Percentiles rank a stretch among this genome's conserved stretches.
These are phyloP conservation scores for Zosterops japonicus DNA, from an alignment of 2,113 vertebrate species.

Conservation along the genomic window DNA sequence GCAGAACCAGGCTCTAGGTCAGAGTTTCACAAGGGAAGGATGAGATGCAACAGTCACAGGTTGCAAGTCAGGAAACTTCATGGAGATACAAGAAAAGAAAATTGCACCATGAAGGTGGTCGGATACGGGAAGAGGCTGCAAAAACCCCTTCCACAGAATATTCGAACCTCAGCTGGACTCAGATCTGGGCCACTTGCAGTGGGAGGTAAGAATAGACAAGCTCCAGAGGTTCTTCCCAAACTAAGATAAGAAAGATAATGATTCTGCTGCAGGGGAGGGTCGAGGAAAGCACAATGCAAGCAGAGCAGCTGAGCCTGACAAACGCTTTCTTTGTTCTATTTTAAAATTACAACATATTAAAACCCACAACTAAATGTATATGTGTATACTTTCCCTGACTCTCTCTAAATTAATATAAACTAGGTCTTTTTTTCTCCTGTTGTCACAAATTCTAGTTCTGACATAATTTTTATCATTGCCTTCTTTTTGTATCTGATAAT, in stretches of 20 bases:
- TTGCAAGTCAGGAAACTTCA: not conserved
- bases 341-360: not conserved
- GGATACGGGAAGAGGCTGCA: not conserved
- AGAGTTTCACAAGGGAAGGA: not conserved
- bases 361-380: not conserved
- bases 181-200: fast-evolving
- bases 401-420: not conserved
- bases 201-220: not conserved
- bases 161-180: not conserved
- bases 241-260: not conserved
- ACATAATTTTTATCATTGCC: not conserved
- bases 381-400: not conserved
- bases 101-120: not conserved
- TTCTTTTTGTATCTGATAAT: not conserved
- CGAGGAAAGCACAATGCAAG: not conserved
- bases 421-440: not conserved
- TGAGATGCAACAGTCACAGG: not conserved
- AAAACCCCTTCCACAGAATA: not conserved
- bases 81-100: not conserved
- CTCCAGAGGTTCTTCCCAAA: not conserved
- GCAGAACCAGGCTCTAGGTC: not conserved
- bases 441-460: not conserved
- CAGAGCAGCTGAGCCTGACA: not conserved
- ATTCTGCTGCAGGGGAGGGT: not conserved
- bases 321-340: not conserved